These are phyloP conservation scores for Melanophora roralis DNA, from an alignment of 2,888 invertebrate species.

Conservation along the genomic window DNA sequence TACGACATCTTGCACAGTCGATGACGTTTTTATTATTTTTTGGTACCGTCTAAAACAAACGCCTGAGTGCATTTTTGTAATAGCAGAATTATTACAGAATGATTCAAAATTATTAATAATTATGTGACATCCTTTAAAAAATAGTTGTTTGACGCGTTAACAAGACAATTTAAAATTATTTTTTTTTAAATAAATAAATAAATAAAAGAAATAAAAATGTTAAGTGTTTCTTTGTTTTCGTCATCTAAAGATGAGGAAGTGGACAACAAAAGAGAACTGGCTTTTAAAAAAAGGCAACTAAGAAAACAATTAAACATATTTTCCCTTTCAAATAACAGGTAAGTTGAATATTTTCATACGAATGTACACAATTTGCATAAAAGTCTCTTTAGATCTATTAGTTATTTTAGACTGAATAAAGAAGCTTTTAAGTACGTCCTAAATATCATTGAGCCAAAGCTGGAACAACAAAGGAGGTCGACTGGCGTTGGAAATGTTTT, in stretches of 20 bases:
- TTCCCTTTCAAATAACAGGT: not conserved
- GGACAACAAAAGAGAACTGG: not conserved
- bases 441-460: not conserved
- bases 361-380: too few species aligned
- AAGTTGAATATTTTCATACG: not conserved
- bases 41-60: not conserved
- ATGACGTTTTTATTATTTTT: not conserved
- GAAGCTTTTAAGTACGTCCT: slow-evolving; percentile 2
- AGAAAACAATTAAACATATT: not conserved
- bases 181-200: not conserved
- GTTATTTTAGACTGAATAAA: slow-evolving; percentile 13
- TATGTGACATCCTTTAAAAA: not conserved
- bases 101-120: not conserved
- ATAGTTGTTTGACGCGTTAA: not conserved
- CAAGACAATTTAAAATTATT: not conserved
- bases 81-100: too few species aligned
- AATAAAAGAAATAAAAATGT: not conserved
- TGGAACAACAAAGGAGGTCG: not conserved
- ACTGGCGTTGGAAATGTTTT: not conserved
- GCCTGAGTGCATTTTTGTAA: not conserved
- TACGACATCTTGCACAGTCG: not conserved
- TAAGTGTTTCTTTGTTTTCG: not conserved
- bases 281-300: not conserved
- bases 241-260: not conserved
- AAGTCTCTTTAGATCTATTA: not conserved